Base-by-base conservation (phyloP, 2,888 invertebrate species). In the Tanytarsus gracilentus region DNA sequence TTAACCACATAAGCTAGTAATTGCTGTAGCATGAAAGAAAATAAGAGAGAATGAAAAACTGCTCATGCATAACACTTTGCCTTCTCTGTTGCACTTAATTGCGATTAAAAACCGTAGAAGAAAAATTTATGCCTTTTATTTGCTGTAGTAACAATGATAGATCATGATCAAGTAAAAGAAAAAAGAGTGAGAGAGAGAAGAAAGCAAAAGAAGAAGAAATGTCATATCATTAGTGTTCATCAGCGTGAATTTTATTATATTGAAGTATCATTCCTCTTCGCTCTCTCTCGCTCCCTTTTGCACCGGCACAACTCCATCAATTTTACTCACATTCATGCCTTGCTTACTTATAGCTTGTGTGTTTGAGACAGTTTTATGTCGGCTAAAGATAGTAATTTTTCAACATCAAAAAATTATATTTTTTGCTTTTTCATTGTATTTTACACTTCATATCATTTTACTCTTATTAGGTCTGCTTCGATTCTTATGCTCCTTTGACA, bases 161-260 rank as follows among this genome's bases (percentile, higher is more conserved):
- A 56, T 56, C 55, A 58, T 44, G 48, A 58, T 48, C 58, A 27
- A 25, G 11, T 11, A 44, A 44, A 44, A 36, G n/a, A 36, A 1
- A 9, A n/a, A 2, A 36, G 2, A 14, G 36, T 23, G 5, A 40
- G 2, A 21, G 18, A 44, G 44, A n/a, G n/a, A n/a, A n/a, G n/a
- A n/a, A n/a, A n/a, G n/a, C n/a, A n/a, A 16, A 51, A 25, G 51
- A 5, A 51, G 30, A 9, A 29, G 51, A 50, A 33, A 50, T 60
- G 60, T 60, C 60, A 50, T 60, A 60, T 60, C 60, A 60, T 60
- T 60, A 50, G 60, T 60, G 60, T 60, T 60, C 60, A 60, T 60
- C 60, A 60, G 60, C 60, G 60, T 60, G 50, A 60, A 49, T 60
- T 60, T 59, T 60, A 33, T 59, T 36, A 27, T 59, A 33, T 49